phyloP scores from a whole-genome alignment of 2,888 invertebrate species.

The Brachyptera risi region DNA sequence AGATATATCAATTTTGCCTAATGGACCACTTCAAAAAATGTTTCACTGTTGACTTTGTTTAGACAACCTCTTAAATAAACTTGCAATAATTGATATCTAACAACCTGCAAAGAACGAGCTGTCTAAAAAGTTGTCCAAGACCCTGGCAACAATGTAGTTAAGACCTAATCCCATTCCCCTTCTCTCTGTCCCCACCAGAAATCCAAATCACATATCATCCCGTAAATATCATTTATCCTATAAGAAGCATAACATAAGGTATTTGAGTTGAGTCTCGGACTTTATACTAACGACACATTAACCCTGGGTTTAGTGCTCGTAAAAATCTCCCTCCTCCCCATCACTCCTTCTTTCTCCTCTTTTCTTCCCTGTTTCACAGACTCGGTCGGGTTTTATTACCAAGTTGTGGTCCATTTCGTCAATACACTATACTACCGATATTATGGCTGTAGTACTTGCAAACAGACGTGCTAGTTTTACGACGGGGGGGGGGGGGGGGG shows the following conservation, averaged over 20 bases:
- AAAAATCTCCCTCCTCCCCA: slow-evolving; percentile 11
- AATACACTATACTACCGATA: not conserved
- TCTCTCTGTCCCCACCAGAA: no score
- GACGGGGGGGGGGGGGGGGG: no score
- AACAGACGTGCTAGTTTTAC: not conserved
- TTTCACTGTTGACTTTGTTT: no score
- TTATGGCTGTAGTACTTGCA: not conserved
- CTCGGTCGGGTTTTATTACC: slow-evolving; percentile 7
- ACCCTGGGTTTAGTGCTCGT: slow-evolving; percentile 24
- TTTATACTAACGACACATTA: slow-evolving; percentile 27
- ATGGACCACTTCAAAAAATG: no score
- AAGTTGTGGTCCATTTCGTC: slow-evolving; percentile 19
- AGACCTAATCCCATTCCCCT: no score
- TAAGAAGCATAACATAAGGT: not conserved
- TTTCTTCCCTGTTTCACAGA: slow-evolving; percentile 1
- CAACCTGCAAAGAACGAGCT: no score
- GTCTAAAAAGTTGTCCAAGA: no score
- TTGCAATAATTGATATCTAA: no score
- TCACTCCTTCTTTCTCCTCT: slow-evolving; percentile 9
- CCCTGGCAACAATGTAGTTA: no score
- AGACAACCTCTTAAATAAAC: no score
- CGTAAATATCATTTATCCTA: no score
- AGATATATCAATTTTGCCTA: not conserved
- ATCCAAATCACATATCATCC: no score
- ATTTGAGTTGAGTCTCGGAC: not conserved